Conservation (phyloP, 2,797 vertebrate genomes). For the Onychomys leucogaster region DNA sequence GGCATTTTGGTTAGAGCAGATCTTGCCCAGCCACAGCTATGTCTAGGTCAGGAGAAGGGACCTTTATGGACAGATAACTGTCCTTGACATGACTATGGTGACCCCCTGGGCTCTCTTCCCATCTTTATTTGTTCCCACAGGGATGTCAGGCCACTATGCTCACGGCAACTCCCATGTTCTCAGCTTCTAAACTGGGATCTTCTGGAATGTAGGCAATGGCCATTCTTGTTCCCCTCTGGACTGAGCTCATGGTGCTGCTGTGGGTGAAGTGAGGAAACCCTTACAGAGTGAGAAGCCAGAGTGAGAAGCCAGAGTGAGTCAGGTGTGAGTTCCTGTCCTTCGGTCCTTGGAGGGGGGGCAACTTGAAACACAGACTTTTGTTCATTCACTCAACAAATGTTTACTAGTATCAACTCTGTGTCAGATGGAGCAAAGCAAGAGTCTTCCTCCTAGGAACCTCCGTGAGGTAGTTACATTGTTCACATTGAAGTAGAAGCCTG, state of each 20-base stretch:
- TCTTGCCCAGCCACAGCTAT: background rate
- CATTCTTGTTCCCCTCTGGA: background rate
- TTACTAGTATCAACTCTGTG: background rate
- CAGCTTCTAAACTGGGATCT: background rate
- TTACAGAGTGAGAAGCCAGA: fast-evolving
- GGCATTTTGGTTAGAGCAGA: background rate
- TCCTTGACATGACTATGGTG: background rate
- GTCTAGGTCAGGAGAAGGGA: no score
- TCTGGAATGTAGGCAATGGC: background rate
- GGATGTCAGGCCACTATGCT: background rate
- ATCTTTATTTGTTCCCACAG: background rate
- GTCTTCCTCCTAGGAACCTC: background rate
- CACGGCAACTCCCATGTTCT: background rate
- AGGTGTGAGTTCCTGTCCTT: background rate
- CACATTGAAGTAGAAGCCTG: no score
- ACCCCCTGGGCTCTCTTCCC: background rate
- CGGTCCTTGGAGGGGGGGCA: background rate
- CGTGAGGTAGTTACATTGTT: no score
- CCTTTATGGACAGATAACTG: background rate
- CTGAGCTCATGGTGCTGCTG: background rate
- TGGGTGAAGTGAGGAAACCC: background rate
- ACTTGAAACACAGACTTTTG: background rate
- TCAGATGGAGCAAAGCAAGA: background rate
- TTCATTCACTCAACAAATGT: background rate
- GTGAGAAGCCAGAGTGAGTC: background rate